Evolutionary conservation across 2,113 vertebrate species (phyloP), one percentile per base, ranked within the genome.

Genomic region (Takifugu bimaculatus): DNA sequence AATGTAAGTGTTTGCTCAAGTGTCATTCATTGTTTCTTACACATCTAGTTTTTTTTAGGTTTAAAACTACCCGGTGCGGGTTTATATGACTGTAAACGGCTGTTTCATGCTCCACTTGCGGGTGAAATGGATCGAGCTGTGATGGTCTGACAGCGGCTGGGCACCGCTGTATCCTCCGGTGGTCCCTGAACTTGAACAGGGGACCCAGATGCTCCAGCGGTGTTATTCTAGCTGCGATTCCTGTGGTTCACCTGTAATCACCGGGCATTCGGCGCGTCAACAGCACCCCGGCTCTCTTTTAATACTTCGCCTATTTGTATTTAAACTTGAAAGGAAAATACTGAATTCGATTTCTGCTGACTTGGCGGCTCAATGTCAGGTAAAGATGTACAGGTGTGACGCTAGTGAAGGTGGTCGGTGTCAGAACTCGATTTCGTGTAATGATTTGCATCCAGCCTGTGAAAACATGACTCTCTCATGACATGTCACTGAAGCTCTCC

Each of bases 211-310:
- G 75, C 72, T 79, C 51, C 69, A 63, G 74, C 76, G 53, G 63
- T 74, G 77, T 7, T 5, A 3, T 81, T 73, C 70, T 75, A 78
- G 60, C 72, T 50, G 66, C 56, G 83, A 82, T 87, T 80, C 72
- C 86, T 80, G 87, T 73, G 85, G 83, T 84, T 87, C 83, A 83
- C 86, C 86, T 87, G 85, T 89, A 87, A 89, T 88, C 89, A 89
- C 76, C 75, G 67, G 72, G 79, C 79, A 84, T 84, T 88, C 75
- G 83, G 84, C 81, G 87, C 84, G 75, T 89, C 80, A 84, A 74
- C 85, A 72, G 75, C 57, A 56, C 70, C 79, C 74, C 51, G 78
- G 81, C 73, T 85, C 60, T 79, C 75, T 82, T 85, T 81, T 85
- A 84, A 86, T 82, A 81, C 81, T 85, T 82, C 78, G 70, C 77